Conservation (phyloP, 2,888 invertebrate species). For the Cylindroiulus punctatus region DNA sequence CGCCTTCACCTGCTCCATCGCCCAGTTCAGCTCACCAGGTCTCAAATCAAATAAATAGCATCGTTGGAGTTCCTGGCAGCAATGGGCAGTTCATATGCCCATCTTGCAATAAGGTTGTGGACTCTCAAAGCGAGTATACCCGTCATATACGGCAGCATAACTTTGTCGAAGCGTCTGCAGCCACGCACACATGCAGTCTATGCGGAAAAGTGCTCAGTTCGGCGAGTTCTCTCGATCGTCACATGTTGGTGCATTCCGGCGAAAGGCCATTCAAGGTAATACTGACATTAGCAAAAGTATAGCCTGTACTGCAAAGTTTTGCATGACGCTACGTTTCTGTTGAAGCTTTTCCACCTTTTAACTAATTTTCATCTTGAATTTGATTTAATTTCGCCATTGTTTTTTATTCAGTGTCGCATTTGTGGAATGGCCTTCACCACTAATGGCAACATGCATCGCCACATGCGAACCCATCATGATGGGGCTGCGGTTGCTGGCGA, state of each 20-base stretch:
- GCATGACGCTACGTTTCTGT: too few species aligned
- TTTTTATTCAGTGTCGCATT: slow-evolving; percentile 71
- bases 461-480: slow-evolving; percentile 76
- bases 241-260: slow-evolving; percentile 82
- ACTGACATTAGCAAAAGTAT: neutral
- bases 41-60: neutral
- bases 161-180: slow-evolving; percentile 67
- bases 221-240: slow-evolving; percentile 80
- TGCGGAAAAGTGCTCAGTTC: slow-evolving; percentile 79
- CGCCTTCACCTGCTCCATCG: slow-evolving; percentile 44
- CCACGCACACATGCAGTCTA: slow-evolving; percentile 72
- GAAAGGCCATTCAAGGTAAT: slow-evolving; percentile 77
- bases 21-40: neutral
- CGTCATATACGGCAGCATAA: slow-evolving; percentile 76
- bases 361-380: neutral
- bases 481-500: slow-evolving; percentile 50
- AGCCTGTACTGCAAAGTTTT: too few species aligned
- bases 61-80: neutral
- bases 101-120: slow-evolving; percentile 73
- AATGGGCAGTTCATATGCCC: slow-evolving; percentile 69
- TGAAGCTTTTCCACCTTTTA: too few species aligned
- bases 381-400: neutral
- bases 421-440: slow-evolving; percentile 85
- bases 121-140: slow-evolving; percentile 75
- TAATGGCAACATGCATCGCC: slow-evolving; percentile 86